Evolutionary conservation across 2,888 invertebrate species (phyloP).

Genomic region (Phortica okadai): DNA sequence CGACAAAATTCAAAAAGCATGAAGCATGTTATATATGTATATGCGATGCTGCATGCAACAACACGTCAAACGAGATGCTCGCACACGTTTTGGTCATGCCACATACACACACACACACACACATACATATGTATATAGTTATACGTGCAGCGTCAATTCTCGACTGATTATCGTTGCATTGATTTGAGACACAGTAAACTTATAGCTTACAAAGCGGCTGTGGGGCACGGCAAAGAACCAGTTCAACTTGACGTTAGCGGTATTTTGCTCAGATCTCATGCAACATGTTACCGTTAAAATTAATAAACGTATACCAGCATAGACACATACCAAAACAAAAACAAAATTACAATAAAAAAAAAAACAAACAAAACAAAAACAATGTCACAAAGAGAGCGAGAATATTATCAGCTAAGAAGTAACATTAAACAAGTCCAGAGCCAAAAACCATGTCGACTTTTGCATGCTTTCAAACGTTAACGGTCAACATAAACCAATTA

Average conservation of each 20-base stretch:
- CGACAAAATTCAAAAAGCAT: no score
- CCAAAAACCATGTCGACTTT: background rate
- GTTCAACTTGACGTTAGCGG: slow-evolving; percentile 56
- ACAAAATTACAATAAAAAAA: background rate
- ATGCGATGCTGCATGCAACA: no score
- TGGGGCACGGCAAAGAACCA: slow-evolving; percentile 45
- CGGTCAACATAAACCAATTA: background rate
- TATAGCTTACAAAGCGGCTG: background rate
- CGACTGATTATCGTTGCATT: slow-evolving; percentile 1
- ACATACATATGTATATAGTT: background rate
- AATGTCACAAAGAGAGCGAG: background rate
- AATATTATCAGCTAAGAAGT: background rate
- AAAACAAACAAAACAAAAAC: background rate
- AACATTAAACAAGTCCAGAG: background rate
- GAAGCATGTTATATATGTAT: no score
- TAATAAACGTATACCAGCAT: slow-evolving; percentile 48
- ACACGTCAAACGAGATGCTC: no score
- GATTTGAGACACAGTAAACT: background rate
- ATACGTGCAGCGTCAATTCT: background rate
- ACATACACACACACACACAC: no score
- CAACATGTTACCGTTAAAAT: slow-evolving; percentile 66
- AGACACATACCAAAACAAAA: background rate
- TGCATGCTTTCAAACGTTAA: background rate
- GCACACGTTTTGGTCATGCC: no score
- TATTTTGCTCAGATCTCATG: slow-evolving; percentile 52